These are phyloP conservation scores for Danio choprae DNA, from an alignment of 2,797 vertebrate genomes.

Conservation along the genomic window DNA sequence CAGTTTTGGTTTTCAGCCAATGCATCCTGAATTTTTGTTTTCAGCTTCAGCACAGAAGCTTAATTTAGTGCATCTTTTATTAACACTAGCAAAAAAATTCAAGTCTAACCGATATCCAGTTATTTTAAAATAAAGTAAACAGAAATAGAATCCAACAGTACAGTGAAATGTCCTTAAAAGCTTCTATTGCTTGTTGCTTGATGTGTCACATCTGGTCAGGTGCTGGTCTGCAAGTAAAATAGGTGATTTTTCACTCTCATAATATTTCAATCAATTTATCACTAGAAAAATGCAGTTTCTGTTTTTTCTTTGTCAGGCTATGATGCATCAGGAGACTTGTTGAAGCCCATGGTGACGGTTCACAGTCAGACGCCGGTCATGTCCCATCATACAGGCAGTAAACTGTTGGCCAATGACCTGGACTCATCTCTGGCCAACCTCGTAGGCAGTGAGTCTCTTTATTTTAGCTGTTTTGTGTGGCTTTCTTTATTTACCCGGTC, in stretches of 20 bases:
- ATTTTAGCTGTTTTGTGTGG: slow-evolving; percentile 17
- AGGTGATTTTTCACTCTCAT: background rate
- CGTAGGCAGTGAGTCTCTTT: slow-evolving; percentile 85
- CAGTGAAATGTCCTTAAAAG: background rate
- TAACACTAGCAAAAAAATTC: background rate
- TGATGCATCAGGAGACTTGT: slow-evolving; percentile 80
- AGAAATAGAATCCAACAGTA: background rate
- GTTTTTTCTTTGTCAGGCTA: slow-evolving; percentile 69
- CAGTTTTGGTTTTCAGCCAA: too few relatives aligned
- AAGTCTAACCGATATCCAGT: background rate
- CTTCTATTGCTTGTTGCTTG: background rate
- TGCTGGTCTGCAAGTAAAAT: background rate
- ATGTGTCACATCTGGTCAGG: background rate
- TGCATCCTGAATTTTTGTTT: too few relatives aligned
- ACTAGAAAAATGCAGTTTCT: background rate
- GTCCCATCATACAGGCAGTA: slow-evolving; percentile 77
- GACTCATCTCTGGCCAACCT: slow-evolving; percentile 90
- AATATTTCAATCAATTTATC: background rate
- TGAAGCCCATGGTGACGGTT: slow-evolving; percentile 82
- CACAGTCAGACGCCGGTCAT: slow-evolving; percentile 74
- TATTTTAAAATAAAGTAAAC: background rate
- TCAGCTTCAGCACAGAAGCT: too few relatives aligned
- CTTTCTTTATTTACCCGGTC: slow-evolving; percentile 43
- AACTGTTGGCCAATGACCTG: slow-evolving; percentile 85
- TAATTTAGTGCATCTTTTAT: too few relatives aligned